Conservation (phyloP, 2,888 invertebrate genomes). For the Nephrotoma flavescens region DNA sequence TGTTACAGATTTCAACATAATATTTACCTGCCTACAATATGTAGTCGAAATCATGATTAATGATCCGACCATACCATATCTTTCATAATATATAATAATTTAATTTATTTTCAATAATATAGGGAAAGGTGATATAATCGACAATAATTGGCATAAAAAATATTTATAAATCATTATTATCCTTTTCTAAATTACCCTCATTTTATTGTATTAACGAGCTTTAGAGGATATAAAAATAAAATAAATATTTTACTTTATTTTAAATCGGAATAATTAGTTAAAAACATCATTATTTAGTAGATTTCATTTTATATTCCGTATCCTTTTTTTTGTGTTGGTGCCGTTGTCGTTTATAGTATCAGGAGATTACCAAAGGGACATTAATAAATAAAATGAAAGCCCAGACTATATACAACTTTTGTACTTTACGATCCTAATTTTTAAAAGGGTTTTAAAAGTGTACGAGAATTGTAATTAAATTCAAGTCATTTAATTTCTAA, state of each 20-base stretch:
- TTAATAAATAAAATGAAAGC: not conserved
- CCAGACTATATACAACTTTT: not conserved
- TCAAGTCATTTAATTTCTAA: not conserved
- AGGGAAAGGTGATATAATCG: not conserved
- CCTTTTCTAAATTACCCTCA: not conserved
- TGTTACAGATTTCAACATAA: not conserved
- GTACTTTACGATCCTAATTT: not conserved
- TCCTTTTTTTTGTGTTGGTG: not conserved
- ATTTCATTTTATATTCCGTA: not conserved
- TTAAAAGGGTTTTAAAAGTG: not conserved
- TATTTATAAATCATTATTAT: not conserved
- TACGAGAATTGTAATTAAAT: not conserved
- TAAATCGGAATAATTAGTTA: not conserved
- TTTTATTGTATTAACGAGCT: not conserved
- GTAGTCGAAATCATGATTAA: not conserved
- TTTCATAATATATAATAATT: too few species aligned
- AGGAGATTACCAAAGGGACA: not conserved
- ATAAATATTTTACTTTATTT: not conserved
- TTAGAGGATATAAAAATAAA: not conserved
- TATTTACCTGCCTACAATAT: not conserved
- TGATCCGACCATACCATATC: not conserved
- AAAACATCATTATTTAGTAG: not conserved
- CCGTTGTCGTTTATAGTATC: not conserved
- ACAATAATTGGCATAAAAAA: not conserved
- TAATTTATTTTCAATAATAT: not conserved